Conservation (phyloP, 2,797 vertebrate species). For the Gadopsis bispinosus region DNA sequence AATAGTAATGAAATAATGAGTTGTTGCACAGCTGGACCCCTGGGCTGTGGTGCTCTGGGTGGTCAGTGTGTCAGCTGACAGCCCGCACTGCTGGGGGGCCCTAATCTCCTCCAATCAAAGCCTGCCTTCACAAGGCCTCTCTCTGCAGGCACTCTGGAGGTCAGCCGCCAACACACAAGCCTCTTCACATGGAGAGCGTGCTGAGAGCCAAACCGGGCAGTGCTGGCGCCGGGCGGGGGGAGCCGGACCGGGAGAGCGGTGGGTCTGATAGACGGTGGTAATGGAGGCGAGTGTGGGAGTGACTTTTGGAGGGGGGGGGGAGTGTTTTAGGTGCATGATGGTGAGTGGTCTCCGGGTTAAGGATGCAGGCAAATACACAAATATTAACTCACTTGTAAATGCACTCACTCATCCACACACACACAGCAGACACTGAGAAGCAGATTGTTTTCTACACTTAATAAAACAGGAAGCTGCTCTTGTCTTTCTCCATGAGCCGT, state of each 20-base stretch:
- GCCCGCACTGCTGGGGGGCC: slow-evolving; percentile 22
- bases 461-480: slow-evolving; percentile 12
- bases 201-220: slow-evolving; percentile 26
- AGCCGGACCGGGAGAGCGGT: background rate
- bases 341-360: slow-evolving; percentile 37
- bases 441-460: slow-evolving; percentile 32
- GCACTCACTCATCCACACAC: slow-evolving; percentile 34
- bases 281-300: slow-evolving; percentile 18
- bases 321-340: slow-evolving; percentile 14
- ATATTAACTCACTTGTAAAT: slow-evolving; percentile 45
- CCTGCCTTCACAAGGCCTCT: slow-evolving; percentile 50
- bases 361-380: slow-evolving; percentile 36
- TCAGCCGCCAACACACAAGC: slow-evolving; percentile 57
- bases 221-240: background rate
- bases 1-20: slow-evolving; percentile 13
- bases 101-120: slow-evolving; percentile 62
- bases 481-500: slow-evolving; percentile 24
- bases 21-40: background rate
- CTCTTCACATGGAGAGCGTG: slow-evolving; percentile 51
- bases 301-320: slow-evolving; percentile 34
- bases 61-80: slow-evolving; percentile 47
- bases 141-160: slow-evolving; percentile 45
- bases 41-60: slow-evolving; percentile 22
- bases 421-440: slow-evolving; percentile 26
- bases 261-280: slow-evolving; percentile 20